Percentiles rank a stretch among this genome's conserved stretches.
Evolutionary conservation across 2,113 vertebrate species (phyloP).

Genomic region (Mobula birostris): DNA sequence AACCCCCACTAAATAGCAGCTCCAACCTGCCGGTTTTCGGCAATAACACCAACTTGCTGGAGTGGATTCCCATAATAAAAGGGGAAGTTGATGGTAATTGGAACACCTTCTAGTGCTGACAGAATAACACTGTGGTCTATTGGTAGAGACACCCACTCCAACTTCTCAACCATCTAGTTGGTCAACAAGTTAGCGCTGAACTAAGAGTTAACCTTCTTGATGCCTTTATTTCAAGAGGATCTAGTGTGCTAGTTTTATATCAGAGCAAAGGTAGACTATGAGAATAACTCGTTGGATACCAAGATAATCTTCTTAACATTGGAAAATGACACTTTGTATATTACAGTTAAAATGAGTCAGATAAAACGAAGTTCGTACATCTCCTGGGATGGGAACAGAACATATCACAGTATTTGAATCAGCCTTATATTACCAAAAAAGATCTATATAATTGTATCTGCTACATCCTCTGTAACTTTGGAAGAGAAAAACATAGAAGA

Average conservation of each 20-base stretch:
- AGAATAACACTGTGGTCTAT: not conserved
- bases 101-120: not conserved
- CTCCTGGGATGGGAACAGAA: not conserved
- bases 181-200: not conserved
- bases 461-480: not conserved
- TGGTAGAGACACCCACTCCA: not conserved
- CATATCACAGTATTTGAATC: not conserved
- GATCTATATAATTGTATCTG: not conserved
- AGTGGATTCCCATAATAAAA: not conserved
- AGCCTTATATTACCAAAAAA: not conserved
- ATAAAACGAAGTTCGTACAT: not conserved
- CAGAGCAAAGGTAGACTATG: not conserved
- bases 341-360: not conserved
- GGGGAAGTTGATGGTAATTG: not conserved
- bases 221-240: not conserved
- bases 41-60: not conserved
- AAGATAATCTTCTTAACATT: not conserved
- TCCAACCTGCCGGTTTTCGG: not conserved
- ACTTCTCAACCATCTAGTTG: not conserved
- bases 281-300: not conserved
- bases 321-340: not conserved
- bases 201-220: not conserved
- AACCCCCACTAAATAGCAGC: not conserved
- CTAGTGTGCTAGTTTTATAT: not conserved
- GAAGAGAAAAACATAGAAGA: not conserved